These are phyloP conservation scores for Drosophila testacea DNA, from an alignment of 2,888 invertebrate genomes.

Conservation along the genomic window DNA sequence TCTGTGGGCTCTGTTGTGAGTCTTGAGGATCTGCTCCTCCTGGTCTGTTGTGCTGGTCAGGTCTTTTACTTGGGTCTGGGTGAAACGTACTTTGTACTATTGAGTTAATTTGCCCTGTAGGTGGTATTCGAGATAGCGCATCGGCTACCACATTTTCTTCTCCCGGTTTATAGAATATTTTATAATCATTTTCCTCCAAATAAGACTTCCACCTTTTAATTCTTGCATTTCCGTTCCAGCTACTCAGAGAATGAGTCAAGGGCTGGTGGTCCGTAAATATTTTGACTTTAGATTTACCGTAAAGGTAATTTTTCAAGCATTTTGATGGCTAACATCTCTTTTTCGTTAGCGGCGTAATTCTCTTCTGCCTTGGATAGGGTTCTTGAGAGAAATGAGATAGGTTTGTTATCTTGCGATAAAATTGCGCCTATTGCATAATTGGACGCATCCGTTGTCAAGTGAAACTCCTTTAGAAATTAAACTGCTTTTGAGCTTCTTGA, in stretches of 20 bases:
- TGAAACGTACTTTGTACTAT: background rate
- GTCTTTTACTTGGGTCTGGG: no score
- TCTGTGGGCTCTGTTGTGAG: background rate
- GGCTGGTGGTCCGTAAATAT: slow-evolving; percentile 1
- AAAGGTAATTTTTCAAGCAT: background rate
- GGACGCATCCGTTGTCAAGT: slow-evolving; percentile 2
- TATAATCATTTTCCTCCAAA: slow-evolving; percentile 37
- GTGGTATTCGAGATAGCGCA: slow-evolving; percentile 20
- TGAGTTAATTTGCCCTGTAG: slow-evolving; percentile 26
- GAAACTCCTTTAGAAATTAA: background rate
- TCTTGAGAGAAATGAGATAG: slow-evolving; percentile 5
- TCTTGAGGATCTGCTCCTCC: no score
- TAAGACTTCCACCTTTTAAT: slow-evolving; percentile 41
- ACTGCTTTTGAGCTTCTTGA: slow-evolving; percentile 2
- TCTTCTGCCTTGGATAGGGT: background rate
- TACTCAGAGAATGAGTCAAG: slow-evolving; percentile 5
- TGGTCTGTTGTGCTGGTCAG: no score
- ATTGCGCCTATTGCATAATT: slow-evolving; percentile 1
- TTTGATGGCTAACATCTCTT: background rate
- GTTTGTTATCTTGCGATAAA: slow-evolving; percentile 2
- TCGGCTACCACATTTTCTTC: slow-evolving; percentile 8
- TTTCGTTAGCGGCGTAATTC: background rate
- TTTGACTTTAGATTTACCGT: background rate
- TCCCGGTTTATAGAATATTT: no score
- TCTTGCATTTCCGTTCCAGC: slow-evolving; percentile 24